Percentiles rank a stretch among this genome's conserved stretches.
Conservation (phyloP, 2,888 invertebrate species). For the Cataglyphis livida region DNA sequence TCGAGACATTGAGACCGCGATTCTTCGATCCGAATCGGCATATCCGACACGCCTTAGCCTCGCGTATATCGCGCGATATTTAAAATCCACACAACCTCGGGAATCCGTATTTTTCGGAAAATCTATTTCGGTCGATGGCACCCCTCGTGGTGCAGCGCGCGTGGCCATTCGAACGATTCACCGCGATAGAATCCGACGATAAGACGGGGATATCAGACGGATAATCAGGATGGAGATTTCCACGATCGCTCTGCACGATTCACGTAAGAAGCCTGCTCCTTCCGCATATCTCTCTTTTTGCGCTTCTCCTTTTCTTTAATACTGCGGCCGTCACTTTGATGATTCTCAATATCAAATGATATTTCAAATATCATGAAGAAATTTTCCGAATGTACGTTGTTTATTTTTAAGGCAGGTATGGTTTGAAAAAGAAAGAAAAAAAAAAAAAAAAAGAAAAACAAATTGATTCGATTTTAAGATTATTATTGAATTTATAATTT, state of each 20-base stretch:
- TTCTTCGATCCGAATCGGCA: slow-evolving; percentile 21
- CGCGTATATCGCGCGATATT: slow-evolving; percentile 34
- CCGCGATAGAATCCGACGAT: slow-evolving; percentile 48
- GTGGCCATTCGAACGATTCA: slow-evolving; percentile 41
- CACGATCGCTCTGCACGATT: slow-evolving; percentile 73
- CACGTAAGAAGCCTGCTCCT: slow-evolving; percentile 77
- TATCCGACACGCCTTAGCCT: not conserved
- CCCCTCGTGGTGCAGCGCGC: slow-evolving; percentile 2
- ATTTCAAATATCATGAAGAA: not conserved
- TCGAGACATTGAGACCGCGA: slow-evolving; percentile 40
- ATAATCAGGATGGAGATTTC: slow-evolving; percentile 77
- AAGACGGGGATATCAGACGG: slow-evolving; percentile 17
- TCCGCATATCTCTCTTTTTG: too few species aligned
- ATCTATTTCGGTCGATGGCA: slow-evolving; percentile 63
- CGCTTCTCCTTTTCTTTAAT: not conserved
- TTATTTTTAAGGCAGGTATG: not conserved
- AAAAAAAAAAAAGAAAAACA: not conserved
- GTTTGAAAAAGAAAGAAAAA: not conserved
- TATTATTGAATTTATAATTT: not conserved
- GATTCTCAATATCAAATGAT: not conserved
- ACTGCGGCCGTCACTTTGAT: not conserved
- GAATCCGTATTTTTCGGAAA: slow-evolving; percentile 62
- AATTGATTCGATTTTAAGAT: not conserved
- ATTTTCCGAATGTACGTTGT: not conserved
- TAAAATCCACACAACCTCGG: slow-evolving; percentile 36